A percentile compares a stretch with the other conserved stretches of the same genome.
phyloP scores from a whole-genome alignment of 1,140 invertebrate species.

The Aphelinus certus region DNA sequence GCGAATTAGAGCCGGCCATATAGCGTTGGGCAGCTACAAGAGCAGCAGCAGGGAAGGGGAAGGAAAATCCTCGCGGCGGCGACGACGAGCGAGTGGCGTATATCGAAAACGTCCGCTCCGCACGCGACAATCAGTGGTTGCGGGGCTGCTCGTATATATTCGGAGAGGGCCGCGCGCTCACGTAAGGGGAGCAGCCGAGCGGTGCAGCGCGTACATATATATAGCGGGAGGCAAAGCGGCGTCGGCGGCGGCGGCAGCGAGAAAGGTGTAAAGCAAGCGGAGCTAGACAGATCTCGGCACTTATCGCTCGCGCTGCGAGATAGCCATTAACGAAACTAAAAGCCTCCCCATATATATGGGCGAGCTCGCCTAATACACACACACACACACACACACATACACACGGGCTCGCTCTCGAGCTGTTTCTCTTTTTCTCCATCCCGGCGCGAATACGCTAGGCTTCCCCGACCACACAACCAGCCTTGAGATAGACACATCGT shows the following conservation, averaged over 20 bases:
- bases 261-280: slow-evolving; percentile 62
- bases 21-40: no score
- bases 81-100: slow-evolving; percentile 8
- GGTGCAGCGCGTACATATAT: no score
- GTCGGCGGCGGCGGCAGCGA: slow-evolving; percentile 38
- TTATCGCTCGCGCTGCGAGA: slow-evolving; percentile 62
- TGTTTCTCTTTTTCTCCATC: not conserved
- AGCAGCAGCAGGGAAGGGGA: not conserved
- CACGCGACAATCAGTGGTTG: slow-evolving; percentile 30
- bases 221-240: no score
- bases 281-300: slow-evolving; percentile 65
- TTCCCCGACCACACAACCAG: no score
- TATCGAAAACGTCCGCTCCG: slow-evolving; percentile 18
- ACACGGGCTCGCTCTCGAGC: no score
- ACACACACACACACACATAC: no score
- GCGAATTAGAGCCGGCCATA: no score
- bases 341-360: slow-evolving; percentile 63
- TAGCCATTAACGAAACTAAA: slow-evolving; percentile 66
- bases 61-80: slow-evolving; percentile 8
- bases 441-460: not conserved
- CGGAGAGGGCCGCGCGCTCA: not conserved
- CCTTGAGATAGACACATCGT: no score
- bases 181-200: no score
- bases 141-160: slow-evolving; percentile 7
- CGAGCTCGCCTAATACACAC: not conserved